phyloP scores from a whole-genome alignment of 2,888 invertebrate species.

The Dione juno region DNA sequence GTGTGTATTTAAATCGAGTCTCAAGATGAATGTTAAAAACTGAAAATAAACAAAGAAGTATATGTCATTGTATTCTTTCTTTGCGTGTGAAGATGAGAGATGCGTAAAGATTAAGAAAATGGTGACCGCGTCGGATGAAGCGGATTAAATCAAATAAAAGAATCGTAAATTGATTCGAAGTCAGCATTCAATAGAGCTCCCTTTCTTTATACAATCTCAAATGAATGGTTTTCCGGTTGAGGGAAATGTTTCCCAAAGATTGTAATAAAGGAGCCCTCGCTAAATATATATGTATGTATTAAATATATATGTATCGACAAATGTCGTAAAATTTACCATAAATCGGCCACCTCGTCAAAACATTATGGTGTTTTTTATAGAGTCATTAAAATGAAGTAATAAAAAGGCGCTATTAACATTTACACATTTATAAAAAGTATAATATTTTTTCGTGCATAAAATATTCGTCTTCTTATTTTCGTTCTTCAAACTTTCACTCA shows the following conservation, averaged over 20 bases:
- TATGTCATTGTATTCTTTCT: background rate
- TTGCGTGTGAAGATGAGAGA: background rate
- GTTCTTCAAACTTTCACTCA: slow-evolving; percentile 40
- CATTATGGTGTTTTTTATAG: slow-evolving; percentile 5
- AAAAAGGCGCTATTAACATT: background rate
- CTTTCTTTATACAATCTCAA: slow-evolving; percentile 6
- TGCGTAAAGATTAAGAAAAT: background rate
- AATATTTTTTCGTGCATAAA: slow-evolving; percentile 8
- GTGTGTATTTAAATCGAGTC: too few species aligned
- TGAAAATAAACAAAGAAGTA: background rate
- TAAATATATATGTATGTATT: slow-evolving; percentile 14
- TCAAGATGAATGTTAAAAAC: too few species aligned
- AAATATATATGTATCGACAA: slow-evolving; percentile 2
- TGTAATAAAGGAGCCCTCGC: slow-evolving; percentile 11
- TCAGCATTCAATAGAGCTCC: slow-evolving; percentile 9
- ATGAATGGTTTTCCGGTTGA: slow-evolving; percentile 10
- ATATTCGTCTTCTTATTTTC: slow-evolving; percentile 25
- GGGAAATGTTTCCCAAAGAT: slow-evolving; percentile 13
- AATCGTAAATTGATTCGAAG: slow-evolving; percentile 9
- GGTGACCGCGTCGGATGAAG: background rate
- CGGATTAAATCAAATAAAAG: background rate
- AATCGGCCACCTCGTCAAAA: slow-evolving; percentile 20
- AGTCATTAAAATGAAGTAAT: slow-evolving; percentile 14
- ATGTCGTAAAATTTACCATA: slow-evolving; percentile 23
- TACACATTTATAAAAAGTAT: background rate